Base-by-base conservation (phyloP, 2,113 vertebrate genomes). In the Rhynchomys soricoides region DNA sequence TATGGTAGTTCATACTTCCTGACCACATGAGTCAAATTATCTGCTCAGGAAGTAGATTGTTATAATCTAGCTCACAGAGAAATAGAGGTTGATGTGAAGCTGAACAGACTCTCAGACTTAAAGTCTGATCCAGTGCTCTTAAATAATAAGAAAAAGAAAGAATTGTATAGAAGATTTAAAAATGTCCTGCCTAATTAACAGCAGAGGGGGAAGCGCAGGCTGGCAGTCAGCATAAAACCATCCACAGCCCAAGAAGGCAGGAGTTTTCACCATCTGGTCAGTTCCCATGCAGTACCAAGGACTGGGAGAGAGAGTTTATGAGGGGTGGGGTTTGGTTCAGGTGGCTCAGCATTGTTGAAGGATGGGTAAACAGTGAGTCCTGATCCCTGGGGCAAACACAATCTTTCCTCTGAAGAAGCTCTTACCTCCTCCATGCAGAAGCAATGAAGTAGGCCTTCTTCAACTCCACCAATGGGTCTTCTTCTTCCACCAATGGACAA, bases 361-460 rank as follows among this genome's bases (percentile, higher is more conserved):
- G 5, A 24, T 92, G 45, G 16, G 29, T 26, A 1, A 29, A 71
- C 12, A 5, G 26, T 9, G 43, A 50, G 57, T 64, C 91, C 50
- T 57, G 45, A 75, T 31, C 52, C 45, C 48, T 77, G 24, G 59
- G 68, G 68, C 73, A 31, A 68, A 24, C 4, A 83, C 90, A 74
- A 2, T 31, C 55, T 29, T 64, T 75, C 34, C 68, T 43, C 43
- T 19, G 64, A 34, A 40, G 50, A 86, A 73, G 48, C 73, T 64
- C 48, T 91, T 94, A 75, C 68, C 85, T 86, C 77, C 91, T 83
- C 57, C 89, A n/a, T 79, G 74, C 86, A 45, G 48, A 95, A 93
- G n/a, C 73, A 64, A 48, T 26, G 31, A 50, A 62, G 81, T 12
- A 50, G 15, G 15, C 48, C 34, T 79, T 37, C 75, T 95, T n/a